These are phyloP conservation scores for Syrmaticus mikado DNA, from an alignment of 2,113 vertebrate species.

Conservation along the genomic window DNA sequence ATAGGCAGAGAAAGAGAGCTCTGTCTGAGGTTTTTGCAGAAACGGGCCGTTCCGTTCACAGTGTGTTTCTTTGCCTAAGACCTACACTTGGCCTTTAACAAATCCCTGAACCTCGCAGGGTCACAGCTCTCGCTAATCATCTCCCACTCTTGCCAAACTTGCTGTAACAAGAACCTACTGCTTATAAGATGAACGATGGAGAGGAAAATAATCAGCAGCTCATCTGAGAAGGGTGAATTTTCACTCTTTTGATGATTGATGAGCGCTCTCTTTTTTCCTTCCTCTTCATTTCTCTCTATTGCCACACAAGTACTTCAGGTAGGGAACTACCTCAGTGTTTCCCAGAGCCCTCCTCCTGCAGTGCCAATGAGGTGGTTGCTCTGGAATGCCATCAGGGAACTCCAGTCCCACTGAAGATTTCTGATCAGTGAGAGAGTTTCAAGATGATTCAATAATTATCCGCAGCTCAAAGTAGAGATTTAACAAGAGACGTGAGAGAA, in stretches of 20 bases:
- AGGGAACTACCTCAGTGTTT: not conserved
- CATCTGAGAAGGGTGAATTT: conserved; percentile 13
- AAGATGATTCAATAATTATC: not conserved
- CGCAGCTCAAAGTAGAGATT: not conserved
- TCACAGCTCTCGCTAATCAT: conserved; percentile 43
- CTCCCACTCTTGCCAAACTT: not conserved
- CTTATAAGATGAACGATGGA: conserved; percentile 34
- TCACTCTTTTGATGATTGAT: conserved; percentile 38
- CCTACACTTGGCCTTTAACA: conserved; percentile 48
- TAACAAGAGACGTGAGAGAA: not conserved
- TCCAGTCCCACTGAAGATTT: not conserved
- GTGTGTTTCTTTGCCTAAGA: not conserved
- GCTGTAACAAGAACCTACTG: not conserved
- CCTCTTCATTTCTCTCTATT: conserved; percentile 27
- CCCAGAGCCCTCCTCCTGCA: not conserved
- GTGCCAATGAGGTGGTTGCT: not conserved
- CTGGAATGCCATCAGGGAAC: not conserved
- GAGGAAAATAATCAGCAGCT: conserved; percentile 7
- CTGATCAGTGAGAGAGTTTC: not conserved
- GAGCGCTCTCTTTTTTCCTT: conserved; percentile 12
- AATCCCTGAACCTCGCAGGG: not conserved
- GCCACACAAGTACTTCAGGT: conserved; percentile 5
- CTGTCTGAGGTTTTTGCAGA: not conserved
- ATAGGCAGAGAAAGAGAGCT: not conserved
- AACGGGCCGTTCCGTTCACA: not conserved